These are phyloP conservation scores for Oncorhynchus nerka DNA, from an alignment of 2,113 vertebrate species.

Conservation along the genomic window DNA sequence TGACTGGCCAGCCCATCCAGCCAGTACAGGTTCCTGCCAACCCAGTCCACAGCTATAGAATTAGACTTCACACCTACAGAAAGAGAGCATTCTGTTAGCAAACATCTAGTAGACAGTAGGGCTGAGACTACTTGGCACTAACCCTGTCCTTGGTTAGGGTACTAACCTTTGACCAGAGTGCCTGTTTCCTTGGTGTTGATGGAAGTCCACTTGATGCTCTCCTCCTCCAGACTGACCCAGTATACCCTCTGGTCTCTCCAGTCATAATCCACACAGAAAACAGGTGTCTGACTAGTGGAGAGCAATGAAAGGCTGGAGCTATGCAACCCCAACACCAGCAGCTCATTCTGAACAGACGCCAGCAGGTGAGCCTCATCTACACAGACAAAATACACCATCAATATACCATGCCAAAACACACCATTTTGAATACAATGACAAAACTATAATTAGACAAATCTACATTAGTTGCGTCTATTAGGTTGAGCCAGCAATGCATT, in stretches of 20 bases:
- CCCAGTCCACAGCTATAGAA: constrained; percentile 87
- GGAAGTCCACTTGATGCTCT: constrained; percentile 85
- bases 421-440: too few species aligned
- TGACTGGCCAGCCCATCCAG: constrained; percentile 81
- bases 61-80: constrained; percentile 83
- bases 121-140: too few species aligned
- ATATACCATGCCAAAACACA: too few species aligned
- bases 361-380: constrained; percentile 80
- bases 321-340: constrained; percentile 78
- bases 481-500: too few species aligned
- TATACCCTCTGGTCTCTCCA: constrained; percentile 77
- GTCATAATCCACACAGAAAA: constrained; percentile 87
- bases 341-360: constrained; percentile 80
- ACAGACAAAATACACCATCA: constrained; percentile 20
- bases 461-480: too few species aligned
- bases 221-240: constrained; percentile 84
- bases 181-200: constrained; percentile 68
- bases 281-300: constrained; percentile 62
- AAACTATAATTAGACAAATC: too few species aligned
- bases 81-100: background rate
- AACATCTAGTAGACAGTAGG: too few species aligned
- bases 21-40: constrained; percentile 92
- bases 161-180: constrained; percentile 78
- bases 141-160: too few species aligned
- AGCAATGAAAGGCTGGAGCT: constrained; percentile 75